These are phyloP conservation scores for Eumaeus atala DNA, from an alignment of 1,140 invertebrate species.

Conservation along the genomic window DNA sequence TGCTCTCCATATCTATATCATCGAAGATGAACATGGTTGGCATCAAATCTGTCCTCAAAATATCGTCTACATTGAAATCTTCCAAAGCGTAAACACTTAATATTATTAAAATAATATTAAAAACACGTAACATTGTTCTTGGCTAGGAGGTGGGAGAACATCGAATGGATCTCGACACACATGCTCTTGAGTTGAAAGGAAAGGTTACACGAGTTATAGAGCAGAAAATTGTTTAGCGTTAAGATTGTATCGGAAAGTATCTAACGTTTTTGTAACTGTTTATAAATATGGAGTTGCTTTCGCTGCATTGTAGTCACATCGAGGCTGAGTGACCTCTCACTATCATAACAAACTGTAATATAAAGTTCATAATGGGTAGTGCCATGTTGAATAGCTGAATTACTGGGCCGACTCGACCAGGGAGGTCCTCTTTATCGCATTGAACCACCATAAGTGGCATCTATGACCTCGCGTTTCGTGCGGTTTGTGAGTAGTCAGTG, in stretches of 20 bases:
- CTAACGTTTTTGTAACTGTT: slow-evolving; percentile 9
- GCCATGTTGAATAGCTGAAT: too few relatives aligned
- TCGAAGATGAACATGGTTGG: slow-evolving; percentile 75
- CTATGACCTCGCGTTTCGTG: too few relatives aligned
- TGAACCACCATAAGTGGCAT: too few relatives aligned
- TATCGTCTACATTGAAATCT: slow-evolving; percentile 76
- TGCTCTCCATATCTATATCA: slow-evolving; percentile 16
- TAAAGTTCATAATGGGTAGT: too few relatives aligned
- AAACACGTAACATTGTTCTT: neutral
- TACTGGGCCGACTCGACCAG: too few relatives aligned
- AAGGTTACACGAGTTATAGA: slow-evolving; percentile 51
- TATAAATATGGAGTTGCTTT: too few relatives aligned
- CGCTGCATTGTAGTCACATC: too few relatives aligned
- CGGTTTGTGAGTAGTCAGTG: too few relatives aligned
- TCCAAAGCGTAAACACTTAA: slow-evolving; percentile 10
- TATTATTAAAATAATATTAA: neutral
- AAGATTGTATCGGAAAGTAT: slow-evolving; percentile 32
- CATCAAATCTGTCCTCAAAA: slow-evolving; percentile 77
- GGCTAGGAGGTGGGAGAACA: neutral
- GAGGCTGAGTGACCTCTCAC: too few relatives aligned
- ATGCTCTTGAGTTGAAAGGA: neutral
- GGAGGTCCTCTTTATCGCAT: too few relatives aligned
- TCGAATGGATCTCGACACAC: slow-evolving; percentile 11
- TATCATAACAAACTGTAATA: too few relatives aligned
- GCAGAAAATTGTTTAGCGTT: slow-evolving; percentile 55